Conservation (phyloP, 1,140 invertebrate species). For the Micrasema longulum region DNA sequence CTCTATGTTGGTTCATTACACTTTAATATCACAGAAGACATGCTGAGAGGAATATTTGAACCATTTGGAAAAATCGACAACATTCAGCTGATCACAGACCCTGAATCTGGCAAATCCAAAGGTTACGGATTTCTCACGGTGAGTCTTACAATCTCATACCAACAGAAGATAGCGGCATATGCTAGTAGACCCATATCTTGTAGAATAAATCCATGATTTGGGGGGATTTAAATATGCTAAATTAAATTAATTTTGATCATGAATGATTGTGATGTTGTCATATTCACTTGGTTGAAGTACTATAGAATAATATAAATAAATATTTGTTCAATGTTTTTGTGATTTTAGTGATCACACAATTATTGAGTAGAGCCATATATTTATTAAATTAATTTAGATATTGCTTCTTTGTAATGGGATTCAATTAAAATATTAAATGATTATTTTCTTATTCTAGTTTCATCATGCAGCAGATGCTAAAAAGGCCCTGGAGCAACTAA, state of each 20-base stretch:
- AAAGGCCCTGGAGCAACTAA: conserved; percentile 97
- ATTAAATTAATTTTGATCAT: conserved; percentile 30
- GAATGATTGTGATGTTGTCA: no score
- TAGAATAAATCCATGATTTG: conserved; percentile 36
- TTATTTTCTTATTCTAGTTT: conserved; percentile 82
- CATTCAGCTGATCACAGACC: conserved; percentile 96
- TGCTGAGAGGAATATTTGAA: conserved; percentile 98
- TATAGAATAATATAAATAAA: no score
- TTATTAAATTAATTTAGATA: no score
- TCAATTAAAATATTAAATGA: no score
- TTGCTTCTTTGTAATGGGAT: no score
- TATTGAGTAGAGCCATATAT: no score
- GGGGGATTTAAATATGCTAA: conserved; percentile 50
- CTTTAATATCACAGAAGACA: conserved; percentile 99
- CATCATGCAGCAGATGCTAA: conserved; percentile 98
- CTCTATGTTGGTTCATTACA: conserved; percentile 98
- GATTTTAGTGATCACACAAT: no score
- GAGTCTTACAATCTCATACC: conserved; percentile 62
- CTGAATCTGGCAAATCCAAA: conserved; percentile 94
- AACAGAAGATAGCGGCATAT: conserved; percentile 36
- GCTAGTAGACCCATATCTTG: conserved; percentile 50
- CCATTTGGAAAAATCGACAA: conserved; percentile 99
- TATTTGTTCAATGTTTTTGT: no score
- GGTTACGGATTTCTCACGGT: conserved; percentile 98
- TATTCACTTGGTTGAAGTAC: no score